Evolutionary conservation across 2,797 vertebrate genomes (phyloP), one percentile per base, ranked within the genome.

Genomic region (Nyctibius grandis): DNA sequence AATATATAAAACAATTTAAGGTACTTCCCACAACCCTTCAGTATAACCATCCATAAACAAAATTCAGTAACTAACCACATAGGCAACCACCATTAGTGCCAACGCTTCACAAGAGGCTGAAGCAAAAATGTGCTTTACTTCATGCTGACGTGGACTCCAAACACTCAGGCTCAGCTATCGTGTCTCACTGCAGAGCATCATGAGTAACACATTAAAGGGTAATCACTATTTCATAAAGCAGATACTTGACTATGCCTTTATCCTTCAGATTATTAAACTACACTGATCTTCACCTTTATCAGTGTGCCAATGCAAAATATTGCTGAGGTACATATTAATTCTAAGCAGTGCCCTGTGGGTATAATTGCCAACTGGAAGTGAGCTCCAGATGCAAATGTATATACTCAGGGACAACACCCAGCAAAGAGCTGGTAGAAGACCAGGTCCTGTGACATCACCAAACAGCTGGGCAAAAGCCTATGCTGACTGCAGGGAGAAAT

Each of bases 1-100:
- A 89, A 89, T 11, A 56, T 0, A 16, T 22, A 13, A 45, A 68
- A 12, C 11, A 73, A 70, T 10, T 59, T 61, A 85, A 86, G 19
- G 23, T 34, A 84, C 4, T 78, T 84, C 19, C 33, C 23, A 84
- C 19, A 90, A 57, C 8, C 9, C 4, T 38, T n/a, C 29, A 31
- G 5, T 56, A 79, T 12, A 47, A 34, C 11, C 11, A 64, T 12
- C 22, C 33, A 72, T 15, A 56, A 70, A 50, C 3, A 81, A 68
- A 95, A 65, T 50, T 59, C 57, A 68, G 23, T 38, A 77, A 64
- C 38, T 21, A 76, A 73, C 6, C 14, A 53, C 42, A 57, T 0
- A 45, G 0, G 0, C 33, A 82, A 25, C 7, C 40, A 38, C 5
- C 5, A 28, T 38, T 91, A 45, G 3, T 45, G 7, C 45, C 16